phyloP scores from a whole-genome alignment of 2,113 vertebrate genomes.

The Atherinomorus stipes region DNA sequence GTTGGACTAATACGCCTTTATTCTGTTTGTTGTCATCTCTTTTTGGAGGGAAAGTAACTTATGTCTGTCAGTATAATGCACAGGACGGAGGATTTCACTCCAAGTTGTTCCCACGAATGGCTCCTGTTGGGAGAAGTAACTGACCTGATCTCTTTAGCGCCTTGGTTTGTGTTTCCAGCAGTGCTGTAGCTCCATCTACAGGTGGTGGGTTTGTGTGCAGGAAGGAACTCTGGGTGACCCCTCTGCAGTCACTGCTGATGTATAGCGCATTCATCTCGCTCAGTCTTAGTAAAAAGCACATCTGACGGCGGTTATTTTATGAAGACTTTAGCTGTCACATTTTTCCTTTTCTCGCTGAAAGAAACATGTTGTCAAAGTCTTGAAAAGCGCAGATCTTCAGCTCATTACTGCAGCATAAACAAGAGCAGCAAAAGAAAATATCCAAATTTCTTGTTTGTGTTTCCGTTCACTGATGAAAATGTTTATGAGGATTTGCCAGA shows the following conservation, averaged over 20 bases:
- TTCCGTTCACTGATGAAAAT: slow-evolving; percentile 68
- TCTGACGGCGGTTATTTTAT: slow-evolving; percentile 81
- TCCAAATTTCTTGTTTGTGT: slow-evolving; percentile 70
- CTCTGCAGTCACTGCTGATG: slow-evolving; percentile 79
- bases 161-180: slow-evolving; percentile 49
- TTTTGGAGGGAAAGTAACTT: slow-evolving; percentile 54
- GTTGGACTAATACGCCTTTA: slow-evolving; percentile 62
- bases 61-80: slow-evolving; percentile 52
- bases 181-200: slow-evolving; percentile 85
- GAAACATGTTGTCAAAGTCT: slow-evolving; percentile 78
- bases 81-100: slow-evolving; percentile 74
- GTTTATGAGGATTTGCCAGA: slow-evolving; percentile 72
- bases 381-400: slow-evolving; percentile 74
- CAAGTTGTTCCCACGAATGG: slow-evolving; percentile 73
- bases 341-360: slow-evolving; percentile 61
- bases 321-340: slow-evolving; percentile 82
- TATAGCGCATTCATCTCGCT: slow-evolving; percentile 80
- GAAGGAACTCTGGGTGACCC: slow-evolving; percentile 86
- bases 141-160: slow-evolving; percentile 57
- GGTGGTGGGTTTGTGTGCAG: slow-evolving; percentile 61
- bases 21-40: slow-evolving; percentile 46
- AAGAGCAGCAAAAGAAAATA: slow-evolving; percentile 58
- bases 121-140: slow-evolving; percentile 66
- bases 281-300: slow-evolving; percentile 79
- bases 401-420: slow-evolving; percentile 84